These are phyloP conservation scores for Hylaeus anthracinus DNA, from an alignment of 1,140 invertebrate genomes.

Conservation along the genomic window DNA sequence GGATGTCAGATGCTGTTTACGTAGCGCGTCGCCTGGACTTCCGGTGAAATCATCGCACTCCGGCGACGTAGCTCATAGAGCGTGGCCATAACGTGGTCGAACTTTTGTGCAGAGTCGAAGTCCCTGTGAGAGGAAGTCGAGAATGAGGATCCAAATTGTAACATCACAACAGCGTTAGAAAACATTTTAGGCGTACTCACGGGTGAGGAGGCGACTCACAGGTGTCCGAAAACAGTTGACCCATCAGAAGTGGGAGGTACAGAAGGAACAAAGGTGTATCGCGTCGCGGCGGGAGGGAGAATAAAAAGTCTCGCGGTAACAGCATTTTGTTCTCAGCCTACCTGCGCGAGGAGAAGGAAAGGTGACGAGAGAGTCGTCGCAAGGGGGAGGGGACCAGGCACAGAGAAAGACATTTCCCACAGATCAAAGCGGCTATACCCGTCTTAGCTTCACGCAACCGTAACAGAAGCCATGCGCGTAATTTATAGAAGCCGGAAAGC, in stretches of 20 bases:
- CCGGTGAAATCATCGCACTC: slow-evolving; percentile 62
- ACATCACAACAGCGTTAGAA: no score
- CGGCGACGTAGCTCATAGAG: slow-evolving; percentile 32
- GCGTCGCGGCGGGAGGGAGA: slow-evolving; percentile 16
- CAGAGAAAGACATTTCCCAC: slow-evolving; percentile 69
- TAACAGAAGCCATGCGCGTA: slow-evolving; percentile 42
- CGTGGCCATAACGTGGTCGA: slow-evolving; percentile 55
- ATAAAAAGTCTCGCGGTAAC: slow-evolving; percentile 19
- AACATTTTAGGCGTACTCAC: no score
- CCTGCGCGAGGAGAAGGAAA: slow-evolving; percentile 39
- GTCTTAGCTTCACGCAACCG: slow-evolving; percentile 7
- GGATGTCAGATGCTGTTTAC: slow-evolving; percentile 36
- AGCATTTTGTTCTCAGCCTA: slow-evolving; percentile 60
- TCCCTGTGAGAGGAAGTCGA: slow-evolving; percentile 42
- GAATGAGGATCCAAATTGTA: slow-evolving; percentile 18
- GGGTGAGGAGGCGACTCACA: no score
- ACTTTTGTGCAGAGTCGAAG: slow-evolving; percentile 54
- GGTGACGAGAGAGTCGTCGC: slow-evolving; percentile 35
- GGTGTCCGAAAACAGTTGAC: no score
- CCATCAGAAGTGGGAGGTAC: not conserved
- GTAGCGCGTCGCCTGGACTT: slow-evolving; percentile 41
- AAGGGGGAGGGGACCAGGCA: not conserved
- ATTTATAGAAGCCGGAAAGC: slow-evolving; percentile 72
- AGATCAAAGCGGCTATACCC: slow-evolving; percentile 56
- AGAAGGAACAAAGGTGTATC: slow-evolving; percentile 15